Conservation (phyloP, 2,888 invertebrate species). For the Lasioglossum villosulum region DNA sequence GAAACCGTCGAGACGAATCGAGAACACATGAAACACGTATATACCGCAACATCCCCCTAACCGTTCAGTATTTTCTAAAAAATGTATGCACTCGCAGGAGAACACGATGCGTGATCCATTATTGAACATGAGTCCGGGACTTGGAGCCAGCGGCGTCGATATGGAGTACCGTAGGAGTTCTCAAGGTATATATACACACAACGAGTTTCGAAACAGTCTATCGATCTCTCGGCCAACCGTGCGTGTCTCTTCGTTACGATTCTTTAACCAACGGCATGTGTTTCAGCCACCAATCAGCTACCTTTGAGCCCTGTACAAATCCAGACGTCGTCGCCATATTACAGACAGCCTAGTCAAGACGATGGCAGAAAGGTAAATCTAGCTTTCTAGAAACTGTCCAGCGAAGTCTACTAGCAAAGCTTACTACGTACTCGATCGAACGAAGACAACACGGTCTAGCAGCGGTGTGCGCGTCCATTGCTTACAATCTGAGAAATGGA, state of each 20-base stretch:
- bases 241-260: conserved; percentile 16
- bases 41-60: not conserved
- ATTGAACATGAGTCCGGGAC: conserved; percentile 83
- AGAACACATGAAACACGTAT: not conserved
- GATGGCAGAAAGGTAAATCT: conserved; percentile 87
- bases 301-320: conserved; percentile 86
- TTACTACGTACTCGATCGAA: not conserved
- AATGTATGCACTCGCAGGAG: conserved; percentile 72
- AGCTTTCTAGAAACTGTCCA: not conserved
- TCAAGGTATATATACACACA: conserved; percentile 74
- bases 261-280: conserved; percentile 20
- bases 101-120: conserved; percentile 83
- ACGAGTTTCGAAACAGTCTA: conserved; percentile 27
- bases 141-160: conserved; percentile 80
- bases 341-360: conserved; percentile 86
- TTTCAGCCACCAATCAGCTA: conserved; percentile 84
- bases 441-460: not conserved
- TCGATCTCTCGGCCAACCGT: conserved; percentile 23
- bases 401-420: not conserved
- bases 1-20: not conserved
- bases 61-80: not conserved
- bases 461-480: not conserved
- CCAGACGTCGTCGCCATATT: conserved; percentile 86
- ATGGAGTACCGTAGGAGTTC: conserved; percentile 81
- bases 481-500: not conserved